phyloP scores from a whole-genome alignment of 2,888 invertebrate genomes.

The Reticulitermes lucifugus region DNA sequence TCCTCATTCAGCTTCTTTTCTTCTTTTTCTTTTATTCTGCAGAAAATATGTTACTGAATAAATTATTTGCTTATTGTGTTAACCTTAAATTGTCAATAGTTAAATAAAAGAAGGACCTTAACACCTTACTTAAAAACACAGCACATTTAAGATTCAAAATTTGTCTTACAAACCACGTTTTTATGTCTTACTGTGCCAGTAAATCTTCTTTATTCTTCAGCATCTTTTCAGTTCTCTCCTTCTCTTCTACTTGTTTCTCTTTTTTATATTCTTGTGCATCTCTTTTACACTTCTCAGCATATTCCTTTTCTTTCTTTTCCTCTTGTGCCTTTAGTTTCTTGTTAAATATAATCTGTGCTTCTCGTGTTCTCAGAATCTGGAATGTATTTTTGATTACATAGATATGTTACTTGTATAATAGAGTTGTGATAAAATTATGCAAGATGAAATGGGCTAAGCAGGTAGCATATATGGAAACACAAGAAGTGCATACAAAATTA shows the following conservation, averaged over 20 bases:
- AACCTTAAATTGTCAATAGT: too few species aligned
- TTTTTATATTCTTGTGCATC: background rate
- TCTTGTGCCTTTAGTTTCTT: constrained; percentile 16
- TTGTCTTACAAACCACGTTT: too few species aligned
- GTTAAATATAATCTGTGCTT: constrained; percentile 7
- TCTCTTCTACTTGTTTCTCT: background rate
- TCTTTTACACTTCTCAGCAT: constrained; percentile 11
- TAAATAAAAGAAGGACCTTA: too few species aligned
- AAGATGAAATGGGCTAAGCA: too few species aligned
- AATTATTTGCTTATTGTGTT: too few species aligned
- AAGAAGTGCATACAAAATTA: too few species aligned
- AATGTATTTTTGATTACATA: background rate
- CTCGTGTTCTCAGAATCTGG: background rate
- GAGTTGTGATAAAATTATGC: too few species aligned
- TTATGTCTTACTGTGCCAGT: constrained; percentile 1
- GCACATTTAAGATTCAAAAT: too few species aligned
- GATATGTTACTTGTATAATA: background rate
- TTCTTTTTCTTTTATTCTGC: constrained; percentile 6
- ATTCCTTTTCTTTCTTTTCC: constrained; percentile 4
- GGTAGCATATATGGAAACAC: too few species aligned
- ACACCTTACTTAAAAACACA: too few species aligned
- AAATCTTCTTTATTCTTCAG: background rate
- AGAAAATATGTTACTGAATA: background rate
- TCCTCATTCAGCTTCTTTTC: background rate
- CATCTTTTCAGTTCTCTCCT: background rate